These are phyloP conservation scores for Gobius niger DNA, from an alignment of 2,113 vertebrate genomes.

Conservation along the genomic window DNA sequence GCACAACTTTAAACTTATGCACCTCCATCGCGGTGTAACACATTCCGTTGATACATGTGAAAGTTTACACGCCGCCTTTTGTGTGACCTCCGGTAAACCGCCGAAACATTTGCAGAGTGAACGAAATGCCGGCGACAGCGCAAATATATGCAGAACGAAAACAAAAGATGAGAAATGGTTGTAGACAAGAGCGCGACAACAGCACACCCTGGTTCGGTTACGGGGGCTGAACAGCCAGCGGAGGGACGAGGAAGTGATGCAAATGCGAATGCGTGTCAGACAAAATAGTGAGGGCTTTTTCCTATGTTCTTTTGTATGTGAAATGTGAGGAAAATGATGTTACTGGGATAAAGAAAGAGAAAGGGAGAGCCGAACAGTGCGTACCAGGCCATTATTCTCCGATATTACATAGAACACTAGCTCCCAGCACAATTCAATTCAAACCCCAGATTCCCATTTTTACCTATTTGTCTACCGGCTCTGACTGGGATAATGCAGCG, in stretches of 20 bases:
- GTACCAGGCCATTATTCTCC: conserved; percentile 48
- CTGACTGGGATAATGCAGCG: conserved; percentile 14
- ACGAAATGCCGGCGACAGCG: neutral
- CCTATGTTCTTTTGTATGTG: conserved; percentile 21
- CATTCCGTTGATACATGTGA: neutral
- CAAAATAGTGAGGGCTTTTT: neutral
- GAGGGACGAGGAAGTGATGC: neutral
- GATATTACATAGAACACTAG: conserved; percentile 50
- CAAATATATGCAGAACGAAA: conserved; percentile 9
- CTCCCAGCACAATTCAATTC: conserved; percentile 40
- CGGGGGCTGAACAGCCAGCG: neutral
- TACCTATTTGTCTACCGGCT: conserved; percentile 12
- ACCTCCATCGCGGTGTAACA: neutral
- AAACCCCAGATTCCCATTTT: conserved; percentile 35
- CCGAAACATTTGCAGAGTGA: neutral
- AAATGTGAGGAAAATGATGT: conserved; percentile 40
- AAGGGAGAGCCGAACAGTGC: conserved; percentile 33
- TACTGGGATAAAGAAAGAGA: conserved; percentile 12
- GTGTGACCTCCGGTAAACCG: conserved; percentile 22
- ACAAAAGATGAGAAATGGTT: neutral
- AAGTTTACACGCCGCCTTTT: neutral
- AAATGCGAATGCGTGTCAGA: conserved; percentile 3
- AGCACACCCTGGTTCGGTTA: neutral
- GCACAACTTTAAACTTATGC: neutral
- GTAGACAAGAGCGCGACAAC: conserved; percentile 3